Conservation (phyloP, 92 coral and sea anemone species). For the Bergia sp. region DNA sequence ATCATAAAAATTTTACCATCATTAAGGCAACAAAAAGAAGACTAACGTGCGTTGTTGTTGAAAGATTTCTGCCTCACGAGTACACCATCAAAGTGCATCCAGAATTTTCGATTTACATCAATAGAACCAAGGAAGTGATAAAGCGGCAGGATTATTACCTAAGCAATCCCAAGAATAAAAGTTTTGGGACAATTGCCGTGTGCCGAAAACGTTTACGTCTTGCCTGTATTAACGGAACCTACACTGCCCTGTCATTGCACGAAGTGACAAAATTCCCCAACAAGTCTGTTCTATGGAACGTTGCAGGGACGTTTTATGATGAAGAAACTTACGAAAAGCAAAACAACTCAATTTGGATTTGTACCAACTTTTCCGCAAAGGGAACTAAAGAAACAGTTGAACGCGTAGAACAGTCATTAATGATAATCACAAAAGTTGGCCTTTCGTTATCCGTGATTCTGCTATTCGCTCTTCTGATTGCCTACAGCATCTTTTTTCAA, state of each 20-base stretch:
- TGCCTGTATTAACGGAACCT: constrained; percentile 44
- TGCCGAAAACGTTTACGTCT: constrained; percentile 34
- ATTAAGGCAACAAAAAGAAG: constrained; percentile 39
- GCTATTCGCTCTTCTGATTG: constrained; percentile 40
- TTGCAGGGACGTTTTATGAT: constrained; percentile 16
- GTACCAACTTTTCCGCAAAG: constrained; percentile 21
- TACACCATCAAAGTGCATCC: constrained; percentile 16
- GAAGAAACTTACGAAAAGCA: constrained; percentile 36
- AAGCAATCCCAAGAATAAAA: not conserved
- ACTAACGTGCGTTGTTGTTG: constrained; percentile 27
- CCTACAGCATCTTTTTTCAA: constrained; percentile 55
- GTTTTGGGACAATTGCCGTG: constrained; percentile 33
- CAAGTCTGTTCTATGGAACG: constrained; percentile 41
- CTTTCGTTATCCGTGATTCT: constrained; percentile 45
- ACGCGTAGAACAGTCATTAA: not conserved
- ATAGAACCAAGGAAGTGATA: constrained; percentile 31
- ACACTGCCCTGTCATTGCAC: constrained; percentile 6
- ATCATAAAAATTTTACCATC: not conserved
- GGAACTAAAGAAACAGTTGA: not conserved
- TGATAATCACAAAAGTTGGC: constrained; percentile 40
- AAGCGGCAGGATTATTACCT: constrained; percentile 39
- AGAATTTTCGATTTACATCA: constrained; percentile 28
- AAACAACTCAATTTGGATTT: constrained; percentile 52
- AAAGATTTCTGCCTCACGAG: constrained; percentile 22
- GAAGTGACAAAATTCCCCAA: constrained; percentile 36